phyloP scores from a whole-genome alignment of 2,888 invertebrate genomes.

The Microctonus aethiopoides region DNA sequence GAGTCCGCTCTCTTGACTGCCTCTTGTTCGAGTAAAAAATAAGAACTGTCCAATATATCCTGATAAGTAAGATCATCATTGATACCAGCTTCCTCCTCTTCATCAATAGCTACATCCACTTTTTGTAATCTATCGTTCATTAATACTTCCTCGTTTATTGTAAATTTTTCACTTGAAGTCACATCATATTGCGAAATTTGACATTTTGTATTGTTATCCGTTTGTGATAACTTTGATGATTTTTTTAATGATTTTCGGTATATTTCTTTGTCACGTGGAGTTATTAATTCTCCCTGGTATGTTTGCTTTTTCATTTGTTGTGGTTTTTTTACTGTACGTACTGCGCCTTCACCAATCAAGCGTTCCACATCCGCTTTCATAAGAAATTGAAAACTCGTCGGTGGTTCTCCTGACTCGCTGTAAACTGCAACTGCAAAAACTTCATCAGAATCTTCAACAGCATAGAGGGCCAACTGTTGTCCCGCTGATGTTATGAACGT shows the following conservation, averaged over 20 bases:
- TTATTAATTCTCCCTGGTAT: constrained; percentile 4
- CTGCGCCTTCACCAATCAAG: constrained; percentile 64
- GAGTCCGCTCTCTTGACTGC: not conserved
- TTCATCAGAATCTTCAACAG: constrained; percentile 64
- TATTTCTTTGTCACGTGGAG: not conserved
- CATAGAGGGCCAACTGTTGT: constrained; percentile 62
- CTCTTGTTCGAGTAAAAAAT: not conserved
- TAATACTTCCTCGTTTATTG: not conserved
- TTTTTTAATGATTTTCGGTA: not conserved
- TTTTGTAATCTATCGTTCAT: not conserved
- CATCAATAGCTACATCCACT: not conserved
- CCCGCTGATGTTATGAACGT: constrained; percentile 63
- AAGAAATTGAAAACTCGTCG: constrained; percentile 63
- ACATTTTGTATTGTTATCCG: not conserved
- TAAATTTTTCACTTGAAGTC: not conserved
- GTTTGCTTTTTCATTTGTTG: constrained; percentile 56
- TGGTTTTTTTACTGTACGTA: constrained; percentile 63
- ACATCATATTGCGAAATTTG: not conserved
- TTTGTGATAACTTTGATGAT: not conserved
- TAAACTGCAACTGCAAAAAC: constrained; percentile 64
- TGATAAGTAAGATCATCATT: constrained; percentile 14
- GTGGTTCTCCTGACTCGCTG: constrained; percentile 63
- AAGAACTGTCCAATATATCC: not conserved
- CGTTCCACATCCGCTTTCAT: constrained; percentile 64
- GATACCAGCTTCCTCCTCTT: not conserved